These are phyloP conservation scores for Platerodrilus igneus DNA, from an alignment of 2,888 invertebrate species.

Conservation along the genomic window DNA sequence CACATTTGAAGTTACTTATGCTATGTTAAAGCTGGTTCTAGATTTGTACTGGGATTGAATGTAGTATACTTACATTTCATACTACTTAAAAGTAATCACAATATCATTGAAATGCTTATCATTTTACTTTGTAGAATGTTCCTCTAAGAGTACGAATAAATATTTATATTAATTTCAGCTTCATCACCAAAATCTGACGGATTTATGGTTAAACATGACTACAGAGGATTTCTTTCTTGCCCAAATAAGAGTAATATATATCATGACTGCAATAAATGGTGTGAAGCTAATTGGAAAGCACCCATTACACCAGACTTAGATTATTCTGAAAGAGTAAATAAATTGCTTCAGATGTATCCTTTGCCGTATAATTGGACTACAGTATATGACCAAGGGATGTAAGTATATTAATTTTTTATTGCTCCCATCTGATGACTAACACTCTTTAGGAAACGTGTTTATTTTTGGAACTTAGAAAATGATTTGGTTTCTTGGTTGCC, in stretches of 20 bases:
- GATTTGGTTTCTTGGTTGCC: slow-evolving; percentile 95
- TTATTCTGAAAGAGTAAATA: slow-evolving; percentile 70
- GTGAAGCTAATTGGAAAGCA: slow-evolving; percentile 84
- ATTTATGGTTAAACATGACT: slow-evolving; percentile 41
- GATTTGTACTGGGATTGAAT: too few relatives aligned
- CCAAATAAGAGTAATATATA: slow-evolving; percentile 94
- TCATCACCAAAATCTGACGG: slow-evolving; percentile 31
- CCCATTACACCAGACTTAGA: slow-evolving; percentile 65
- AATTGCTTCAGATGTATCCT: slow-evolving; percentile 80
- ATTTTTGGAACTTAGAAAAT: slow-evolving; percentile 91
- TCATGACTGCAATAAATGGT: slow-evolving; percentile 87
- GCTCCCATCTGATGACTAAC: slow-evolving; percentile 2
- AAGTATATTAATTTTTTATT: too few relatives aligned
- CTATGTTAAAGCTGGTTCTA: too few relatives aligned
- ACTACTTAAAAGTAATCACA: too few relatives aligned
- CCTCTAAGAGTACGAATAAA: too few relatives aligned
- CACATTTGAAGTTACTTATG: too few relatives aligned
- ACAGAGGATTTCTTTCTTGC: slow-evolving; percentile 71
- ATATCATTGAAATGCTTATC: too few relatives aligned
- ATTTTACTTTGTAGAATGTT: too few relatives aligned
- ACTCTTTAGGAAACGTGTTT: slow-evolving; percentile 57
- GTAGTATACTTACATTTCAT: too few relatives aligned
- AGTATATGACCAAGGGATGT: slow-evolving; percentile 82
- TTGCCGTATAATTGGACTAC: slow-evolving; percentile 91
- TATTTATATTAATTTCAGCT: slow-evolving; percentile 14